These are phyloP conservation scores for Sarcophaga caerulescens DNA, from an alignment of 2,888 invertebrate species.

Conservation along the genomic window DNA sequence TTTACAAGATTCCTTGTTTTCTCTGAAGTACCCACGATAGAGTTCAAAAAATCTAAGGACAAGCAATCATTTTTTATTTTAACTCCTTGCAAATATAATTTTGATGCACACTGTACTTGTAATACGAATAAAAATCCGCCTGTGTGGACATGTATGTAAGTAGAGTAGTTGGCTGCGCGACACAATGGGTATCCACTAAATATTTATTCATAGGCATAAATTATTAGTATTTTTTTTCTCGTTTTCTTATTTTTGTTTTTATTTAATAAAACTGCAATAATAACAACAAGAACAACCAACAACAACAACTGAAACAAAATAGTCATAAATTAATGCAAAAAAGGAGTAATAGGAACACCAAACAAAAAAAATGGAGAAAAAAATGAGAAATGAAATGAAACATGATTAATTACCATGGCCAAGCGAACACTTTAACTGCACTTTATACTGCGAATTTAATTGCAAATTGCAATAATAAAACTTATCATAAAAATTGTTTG, in stretches of 20 bases:
- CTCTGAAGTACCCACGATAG: too few species aligned
- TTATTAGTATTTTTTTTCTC: not conserved
- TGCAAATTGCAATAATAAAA: conserved; percentile 68
- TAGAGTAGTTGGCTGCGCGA: conserved; percentile 27
- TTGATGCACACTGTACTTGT: not conserved
- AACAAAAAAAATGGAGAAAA: conserved; percentile 8
- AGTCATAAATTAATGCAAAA: not conserved
- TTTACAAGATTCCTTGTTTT: too few species aligned
- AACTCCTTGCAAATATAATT: not conserved
- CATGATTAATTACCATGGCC: conserved; percentile 70
- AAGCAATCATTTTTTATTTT: not conserved
- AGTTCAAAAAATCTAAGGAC: too few species aligned
- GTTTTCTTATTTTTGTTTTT: not conserved
- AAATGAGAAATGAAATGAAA: conserved; percentile 41
- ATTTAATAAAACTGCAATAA: conserved; percentile 18
- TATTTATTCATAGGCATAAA: conserved; percentile 57
- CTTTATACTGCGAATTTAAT: conserved; percentile 67
- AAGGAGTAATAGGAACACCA: too few species aligned
- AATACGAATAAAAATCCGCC: not conserved
- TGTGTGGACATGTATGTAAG: not conserved
- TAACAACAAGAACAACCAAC: not conserved
- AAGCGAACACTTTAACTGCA: conserved; percentile 68
- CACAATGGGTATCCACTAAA: conserved; percentile 29
- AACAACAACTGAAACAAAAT: not conserved
- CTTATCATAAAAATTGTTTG: conserved; percentile 65